Percentiles rank a stretch among this genome's conserved stretches.
Evolutionary conservation across 2,113 vertebrate species (phyloP).

Genomic region (Macquaria australasica): DNA sequence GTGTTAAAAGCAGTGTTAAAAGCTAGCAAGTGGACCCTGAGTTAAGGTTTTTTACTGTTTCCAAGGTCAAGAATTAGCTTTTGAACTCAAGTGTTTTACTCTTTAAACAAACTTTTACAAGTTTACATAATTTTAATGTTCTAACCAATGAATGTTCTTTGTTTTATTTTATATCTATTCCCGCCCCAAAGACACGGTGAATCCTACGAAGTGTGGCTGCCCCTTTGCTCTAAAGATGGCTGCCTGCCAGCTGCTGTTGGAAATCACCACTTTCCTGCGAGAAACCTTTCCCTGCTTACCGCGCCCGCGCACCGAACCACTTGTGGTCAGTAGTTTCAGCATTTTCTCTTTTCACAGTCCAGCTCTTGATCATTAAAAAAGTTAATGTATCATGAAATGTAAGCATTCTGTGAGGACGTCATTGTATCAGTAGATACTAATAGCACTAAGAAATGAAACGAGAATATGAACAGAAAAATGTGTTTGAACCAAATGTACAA

Average conservation of each 20-base stretch:
- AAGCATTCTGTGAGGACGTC: background rate
- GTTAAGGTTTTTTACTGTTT: background rate
- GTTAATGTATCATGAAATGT: background rate
- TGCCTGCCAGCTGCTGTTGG: slow-evolving; percentile 95
- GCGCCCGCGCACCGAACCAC: slow-evolving; percentile 93
- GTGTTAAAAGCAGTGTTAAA: background rate
- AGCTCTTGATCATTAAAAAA: background rate
- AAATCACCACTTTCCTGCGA: slow-evolving; percentile 97
- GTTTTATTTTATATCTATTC: background rate
- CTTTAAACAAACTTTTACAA: no score
- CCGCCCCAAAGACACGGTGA: slow-evolving; percentile 91
- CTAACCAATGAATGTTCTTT: background rate
- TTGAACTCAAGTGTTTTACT: no score
- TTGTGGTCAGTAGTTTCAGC: slow-evolving; percentile 87
- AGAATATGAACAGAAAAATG: background rate
- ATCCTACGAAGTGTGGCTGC: slow-evolving; percentile 97
- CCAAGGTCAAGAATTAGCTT: background rate
- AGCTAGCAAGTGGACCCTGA: background rate
- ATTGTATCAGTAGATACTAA: background rate
- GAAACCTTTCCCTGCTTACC: slow-evolving; percentile 98
- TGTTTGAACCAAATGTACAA: background rate
- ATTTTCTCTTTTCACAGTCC: background rate
- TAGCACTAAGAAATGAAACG: background rate
- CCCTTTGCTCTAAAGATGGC: slow-evolving; percentile 99
- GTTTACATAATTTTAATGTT: background rate